phyloP scores from a whole-genome alignment of 37 sponge, comb jelly and placozoan genomes.

The Eunapius fragilis region DNA sequence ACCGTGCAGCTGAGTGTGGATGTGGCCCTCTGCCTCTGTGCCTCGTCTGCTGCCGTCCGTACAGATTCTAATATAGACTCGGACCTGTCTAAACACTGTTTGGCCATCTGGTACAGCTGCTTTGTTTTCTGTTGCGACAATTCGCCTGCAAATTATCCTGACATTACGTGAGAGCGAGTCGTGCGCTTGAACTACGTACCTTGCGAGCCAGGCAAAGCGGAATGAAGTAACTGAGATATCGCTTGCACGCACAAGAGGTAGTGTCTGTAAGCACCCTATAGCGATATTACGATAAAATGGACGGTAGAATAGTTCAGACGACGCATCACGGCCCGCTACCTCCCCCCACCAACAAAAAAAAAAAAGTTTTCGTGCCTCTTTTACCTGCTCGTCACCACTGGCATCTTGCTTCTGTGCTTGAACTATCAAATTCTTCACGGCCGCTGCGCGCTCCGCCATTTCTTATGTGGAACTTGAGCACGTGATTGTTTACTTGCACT shows the following conservation, averaged over 20 bases:
- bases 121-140: constrained; percentile 8
- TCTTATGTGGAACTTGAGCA: too few relatives aligned
- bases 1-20: background rate
- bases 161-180: background rate
- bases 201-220: constrained; percentile 31
- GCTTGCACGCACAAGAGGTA: constrained; percentile 48
- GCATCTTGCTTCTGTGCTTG: constrained; percentile 54
- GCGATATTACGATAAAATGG: constrained; percentile 5
- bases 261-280: constrained; percentile 55
- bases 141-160: background rate
- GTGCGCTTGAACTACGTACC: background rate
- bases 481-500: too few relatives aligned
- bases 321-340: background rate
- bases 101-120: constrained; percentile 55
- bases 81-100: constrained; percentile 61
- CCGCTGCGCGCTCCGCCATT: constrained; percentile 16
- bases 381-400: constrained; percentile 51
- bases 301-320: background rate
- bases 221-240: constrained; percentile 24
- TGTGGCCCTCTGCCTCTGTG: background rate
- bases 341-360: background rate
- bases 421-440: constrained; percentile 19
- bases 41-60: constrained; percentile 18
- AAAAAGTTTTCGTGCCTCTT: background rate
- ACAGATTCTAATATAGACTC: constrained; percentile 32